phyloP scores from a whole-genome alignment of 2,113 vertebrate genomes.

The Delphinapterus leucas region DNA sequence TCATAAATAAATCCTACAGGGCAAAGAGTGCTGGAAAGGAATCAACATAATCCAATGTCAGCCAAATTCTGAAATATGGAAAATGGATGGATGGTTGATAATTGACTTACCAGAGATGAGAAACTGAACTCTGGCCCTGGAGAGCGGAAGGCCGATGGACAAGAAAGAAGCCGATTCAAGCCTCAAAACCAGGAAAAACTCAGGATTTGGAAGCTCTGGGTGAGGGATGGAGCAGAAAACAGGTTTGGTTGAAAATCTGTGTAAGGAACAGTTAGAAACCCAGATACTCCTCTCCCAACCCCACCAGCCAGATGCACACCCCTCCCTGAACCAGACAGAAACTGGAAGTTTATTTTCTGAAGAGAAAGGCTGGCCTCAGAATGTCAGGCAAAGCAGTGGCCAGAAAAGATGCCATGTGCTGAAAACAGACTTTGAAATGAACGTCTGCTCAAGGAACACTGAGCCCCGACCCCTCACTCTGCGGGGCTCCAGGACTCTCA shows the following conservation, averaged over 20 bases:
- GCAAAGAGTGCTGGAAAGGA: not conserved
- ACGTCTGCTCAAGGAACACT: not conserved
- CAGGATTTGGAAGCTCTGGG: not conserved
- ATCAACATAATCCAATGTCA: not conserved
- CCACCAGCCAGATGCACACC: too few species aligned
- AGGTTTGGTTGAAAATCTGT: not conserved
- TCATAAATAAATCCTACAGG: slow-evolving; percentile 2
- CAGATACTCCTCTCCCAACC: not conserved
- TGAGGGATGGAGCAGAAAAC: not conserved
- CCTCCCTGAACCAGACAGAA: not conserved
- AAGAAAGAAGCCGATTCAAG: not conserved
- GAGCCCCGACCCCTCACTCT: not conserved
- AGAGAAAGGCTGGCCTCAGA: not conserved
- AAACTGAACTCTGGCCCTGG: not conserved
- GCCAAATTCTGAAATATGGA: slow-evolving; percentile 52
- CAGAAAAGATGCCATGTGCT: not conserved
- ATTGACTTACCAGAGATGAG: slow-evolving; percentile 41
- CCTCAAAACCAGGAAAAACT: not conserved
- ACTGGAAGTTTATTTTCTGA: not conserved
- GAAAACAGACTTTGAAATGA: not conserved
- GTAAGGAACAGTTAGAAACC: not conserved
- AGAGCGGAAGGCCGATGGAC: not conserved
- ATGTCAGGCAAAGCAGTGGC: not conserved
- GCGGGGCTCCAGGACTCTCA: not conserved
- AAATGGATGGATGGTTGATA: slow-evolving; percentile 4